Percentiles rank a stretch among this genome's conserved stretches.
These are phyloP conservation scores for Drosophila punjabiensis DNA, from an alignment of 1,140 invertebrate species.

Conservation along the genomic window DNA sequence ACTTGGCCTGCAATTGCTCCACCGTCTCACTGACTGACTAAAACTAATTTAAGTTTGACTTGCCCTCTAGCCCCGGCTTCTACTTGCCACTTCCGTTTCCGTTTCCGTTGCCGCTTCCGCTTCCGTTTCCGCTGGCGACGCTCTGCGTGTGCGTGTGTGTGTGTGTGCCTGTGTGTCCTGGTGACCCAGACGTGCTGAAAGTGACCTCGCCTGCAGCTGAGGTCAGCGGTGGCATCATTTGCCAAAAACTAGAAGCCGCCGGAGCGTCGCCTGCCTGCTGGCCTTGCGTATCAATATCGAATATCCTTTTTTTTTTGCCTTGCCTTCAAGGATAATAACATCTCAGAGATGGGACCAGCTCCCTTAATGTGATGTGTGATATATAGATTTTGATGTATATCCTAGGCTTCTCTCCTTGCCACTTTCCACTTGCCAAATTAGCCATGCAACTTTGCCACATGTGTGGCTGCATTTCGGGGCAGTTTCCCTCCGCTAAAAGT, in stretches of 20 bases:
- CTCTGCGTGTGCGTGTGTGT: not conserved
- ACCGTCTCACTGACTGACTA: constrained; percentile 10
- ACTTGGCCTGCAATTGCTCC: constrained; percentile 31
- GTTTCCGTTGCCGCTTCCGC: not conserved
- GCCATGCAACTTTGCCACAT: constrained; percentile 18
- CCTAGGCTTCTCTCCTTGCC: not conserved
- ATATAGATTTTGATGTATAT: not conserved
- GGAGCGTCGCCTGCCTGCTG: constrained; percentile 48
- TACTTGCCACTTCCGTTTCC: constrained; percentile 28
- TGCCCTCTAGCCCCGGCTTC: not conserved
- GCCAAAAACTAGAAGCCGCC: constrained; percentile 56
- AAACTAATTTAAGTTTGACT: constrained; percentile 59
- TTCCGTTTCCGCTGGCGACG: constrained; percentile 44
- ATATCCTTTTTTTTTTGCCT: not conserved
- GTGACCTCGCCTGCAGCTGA: constrained; percentile 28
- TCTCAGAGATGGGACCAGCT: not conserved
- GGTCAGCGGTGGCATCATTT: constrained; percentile 62
- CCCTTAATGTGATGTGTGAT: not conserved
- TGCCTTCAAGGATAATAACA: not conserved
- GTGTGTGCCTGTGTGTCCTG: not conserved
- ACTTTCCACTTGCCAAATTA: constrained; percentile 13
- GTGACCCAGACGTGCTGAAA: constrained; percentile 29
- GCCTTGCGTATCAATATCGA: constrained; percentile 55
- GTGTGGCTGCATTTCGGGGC: constrained; percentile 12
- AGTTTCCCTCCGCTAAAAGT: constrained; percentile 1